Evolutionary conservation across 2,888 invertebrate species (phyloP), one percentile per base, ranked within the genome.

Genomic region (Leucoptera coffeella): DNA sequence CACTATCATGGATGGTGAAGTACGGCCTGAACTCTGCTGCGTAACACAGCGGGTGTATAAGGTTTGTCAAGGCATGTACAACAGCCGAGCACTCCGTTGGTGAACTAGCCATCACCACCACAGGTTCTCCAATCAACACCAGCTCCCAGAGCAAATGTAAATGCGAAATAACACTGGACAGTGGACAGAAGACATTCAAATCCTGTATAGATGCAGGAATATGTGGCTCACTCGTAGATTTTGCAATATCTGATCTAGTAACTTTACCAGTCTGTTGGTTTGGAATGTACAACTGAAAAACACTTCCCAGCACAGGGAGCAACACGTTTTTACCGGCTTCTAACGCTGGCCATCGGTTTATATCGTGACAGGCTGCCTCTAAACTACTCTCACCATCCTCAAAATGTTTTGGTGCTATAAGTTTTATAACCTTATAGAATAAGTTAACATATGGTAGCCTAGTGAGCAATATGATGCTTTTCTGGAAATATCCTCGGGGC

Each of bases 1-100:
- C 99, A 50, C 90, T 91, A 55, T 99, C 97, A 60, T 99, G 99
- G 44, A 99, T 99, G 28, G 99, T 99, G 58, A 99, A 99, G 60
- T 96, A 99, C 3, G 99, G 99, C 35, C 99, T 80, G 51, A 87
- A 92, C 61, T 99, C 99, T 14, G 90, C 87, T 43, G 87, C 83
- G 50, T 87, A 99, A 46, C 86, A 84, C 25, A 99, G 69, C 2
- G 99, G 99, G 27, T 87, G 82, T 38, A 99, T 95, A 48, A 91
- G 76, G 45, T 87, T 82, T 30, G 93, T 85, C 28, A 99, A 73
- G 13, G 94, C 88, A 59, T 97, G 91, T 10, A 99, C 97, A 73
- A 95, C 82, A 32, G 87, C 82, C 0, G 96, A 91, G 50, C 93
- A 93, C 38, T 86, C 80, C 5, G 90, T 85, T 1, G 99, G 99